These are phyloP conservation scores for Nasonovia ribisnigri DNA, from an alignment of 2,888 invertebrate species.

Conservation along the genomic window DNA sequence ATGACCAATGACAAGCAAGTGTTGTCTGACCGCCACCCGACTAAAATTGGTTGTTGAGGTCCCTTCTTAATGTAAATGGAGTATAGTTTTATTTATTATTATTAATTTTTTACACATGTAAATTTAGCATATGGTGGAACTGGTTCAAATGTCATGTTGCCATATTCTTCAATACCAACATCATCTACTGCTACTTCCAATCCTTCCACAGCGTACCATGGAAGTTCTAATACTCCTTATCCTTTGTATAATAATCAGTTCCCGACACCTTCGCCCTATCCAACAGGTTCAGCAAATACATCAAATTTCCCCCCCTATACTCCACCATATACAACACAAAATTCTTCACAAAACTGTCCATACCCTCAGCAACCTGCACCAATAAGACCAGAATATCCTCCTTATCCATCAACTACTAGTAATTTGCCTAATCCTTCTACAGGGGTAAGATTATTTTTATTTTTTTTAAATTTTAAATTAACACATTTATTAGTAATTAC, in stretches of 20 bases:
- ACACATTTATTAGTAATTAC: background rate
- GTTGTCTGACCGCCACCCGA: background rate
- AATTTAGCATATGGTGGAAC: constrained; percentile 46
- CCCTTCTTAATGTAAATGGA: background rate
- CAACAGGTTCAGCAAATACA: constrained; percentile 46
- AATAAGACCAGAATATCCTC: constrained; percentile 60
- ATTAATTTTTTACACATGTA: background rate
- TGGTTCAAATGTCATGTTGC: constrained; percentile 48
- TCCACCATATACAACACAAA: constrained; percentile 63
- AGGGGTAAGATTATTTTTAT: constrained; percentile 47
- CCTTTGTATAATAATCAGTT: constrained; percentile 59
- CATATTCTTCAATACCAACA: constrained; percentile 69
- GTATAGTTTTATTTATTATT: background rate
- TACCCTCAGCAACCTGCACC: constrained; percentile 53
- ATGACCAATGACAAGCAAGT: background rate
- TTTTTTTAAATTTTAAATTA: background rate
- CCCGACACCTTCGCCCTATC: constrained; percentile 48
- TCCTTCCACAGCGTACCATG: constrained; percentile 40
- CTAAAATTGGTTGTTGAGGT: background rate
- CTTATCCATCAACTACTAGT: constrained; percentile 42
- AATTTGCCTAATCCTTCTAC: constrained; percentile 41
- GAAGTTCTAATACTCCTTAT: constrained; percentile 56
- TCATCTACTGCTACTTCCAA: constrained; percentile 48
- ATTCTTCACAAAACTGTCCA: constrained; percentile 28
- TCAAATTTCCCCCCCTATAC: constrained; percentile 51